A percentile compares a stretch with the other conserved stretches of the same genome.
Evolutionary conservation across 2,888 invertebrate species (phyloP).

Genomic region (Dryomyza anilis): DNA sequence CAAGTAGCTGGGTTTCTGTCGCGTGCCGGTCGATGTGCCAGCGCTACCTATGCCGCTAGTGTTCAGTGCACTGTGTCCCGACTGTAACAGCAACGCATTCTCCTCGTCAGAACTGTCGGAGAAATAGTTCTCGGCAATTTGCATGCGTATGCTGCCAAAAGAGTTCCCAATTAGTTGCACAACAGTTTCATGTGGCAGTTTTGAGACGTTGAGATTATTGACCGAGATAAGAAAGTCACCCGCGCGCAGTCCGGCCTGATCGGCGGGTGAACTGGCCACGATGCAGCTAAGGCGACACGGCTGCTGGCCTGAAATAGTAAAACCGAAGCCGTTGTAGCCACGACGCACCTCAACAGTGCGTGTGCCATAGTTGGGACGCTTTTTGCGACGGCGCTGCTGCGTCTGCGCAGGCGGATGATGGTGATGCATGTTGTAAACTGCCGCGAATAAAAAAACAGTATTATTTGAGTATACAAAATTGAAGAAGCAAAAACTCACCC

Average conservation of each 20-base stretch:
- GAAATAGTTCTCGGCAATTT: constrained; percentile 85
- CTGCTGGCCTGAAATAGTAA: constrained; percentile 95
- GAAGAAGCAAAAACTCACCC: neutral
- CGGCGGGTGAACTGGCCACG: constrained; percentile 87
- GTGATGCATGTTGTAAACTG: constrained; percentile 17
- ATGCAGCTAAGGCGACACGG: constrained; percentile 95
- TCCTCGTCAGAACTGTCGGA: constrained; percentile 86
- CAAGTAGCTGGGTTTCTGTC: constrained; percentile 59
- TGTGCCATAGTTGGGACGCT: constrained; percentile 68
- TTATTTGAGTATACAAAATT: too few relatives aligned
- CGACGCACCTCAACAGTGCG: constrained; percentile 78
- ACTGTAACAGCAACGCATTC: constrained; percentile 58
- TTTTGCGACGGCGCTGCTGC: constrained; percentile 66
- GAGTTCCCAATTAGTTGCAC: constrained; percentile 89
- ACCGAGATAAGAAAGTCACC: constrained; percentile 93
- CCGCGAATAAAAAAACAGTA: neutral
- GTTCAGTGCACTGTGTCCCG: too few relatives aligned
- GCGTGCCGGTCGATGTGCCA: constrained; percentile 37
- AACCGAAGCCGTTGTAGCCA: constrained; percentile 92
- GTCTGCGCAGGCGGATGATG: constrained; percentile 33
- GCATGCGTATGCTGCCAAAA: constrained; percentile 79
- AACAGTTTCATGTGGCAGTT: constrained; percentile 90
- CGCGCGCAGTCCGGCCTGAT: constrained; percentile 85
- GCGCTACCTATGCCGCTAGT: too few relatives aligned
- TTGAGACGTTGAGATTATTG: constrained; percentile 89